Base-by-base conservation (phyloP, 2,888 invertebrate genomes). In the Diaprepes abbreviatus region DNA sequence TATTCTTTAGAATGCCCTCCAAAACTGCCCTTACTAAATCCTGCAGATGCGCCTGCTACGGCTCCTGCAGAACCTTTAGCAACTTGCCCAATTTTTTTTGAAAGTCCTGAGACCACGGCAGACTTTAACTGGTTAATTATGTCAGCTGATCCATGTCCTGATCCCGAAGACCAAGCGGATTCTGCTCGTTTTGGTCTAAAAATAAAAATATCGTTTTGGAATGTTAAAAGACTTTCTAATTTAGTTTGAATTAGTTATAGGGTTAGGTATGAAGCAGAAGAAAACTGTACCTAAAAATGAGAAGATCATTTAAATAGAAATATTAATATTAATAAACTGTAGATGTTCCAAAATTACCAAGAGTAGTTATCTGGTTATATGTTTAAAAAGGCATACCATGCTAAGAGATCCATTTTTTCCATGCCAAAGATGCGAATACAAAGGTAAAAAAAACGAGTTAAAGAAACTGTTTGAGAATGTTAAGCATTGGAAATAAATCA, bases 51-150 rank as follows among this genome's bases (percentile, higher is more conserved):
- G 0, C 85, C 85, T 1, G 85, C 85, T 6, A 85, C 80, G 5
- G 84, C 81, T 0, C 85, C 85, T 1, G 88, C 87, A 0, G 89
- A 89, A 0, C 88, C 88, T 75, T 87, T 86, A 0, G 88, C 88
- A 12, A 89, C 77, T 28, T 87, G 80, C 0, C 87, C 86, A 0
- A 89, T 79, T 77, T 89, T 89, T 59, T 85, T 85, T 74, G 87
- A 87, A 19, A 89, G 77, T 1, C 83, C 82, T 82, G 36, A 86
- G 83, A 77, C 79, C 10, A 81, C 74, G 4, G 79, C 74, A 0
- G 66, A 70, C 64, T 78, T 78, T 19, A 81, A 17, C 4, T 73
- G 21, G 7, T 65, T 71, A 0, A 81, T 43, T 21, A 80, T 71
- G 17, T 79, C 80, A 7, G 74, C 72, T 7, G 76, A 76, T 3